Percentiles rank a stretch among this genome's conserved stretches.
These are phyloP conservation scores for Gasterosteus nipponicus DNA, from an alignment of 2,113 vertebrate species.

Conservation along the genomic window DNA sequence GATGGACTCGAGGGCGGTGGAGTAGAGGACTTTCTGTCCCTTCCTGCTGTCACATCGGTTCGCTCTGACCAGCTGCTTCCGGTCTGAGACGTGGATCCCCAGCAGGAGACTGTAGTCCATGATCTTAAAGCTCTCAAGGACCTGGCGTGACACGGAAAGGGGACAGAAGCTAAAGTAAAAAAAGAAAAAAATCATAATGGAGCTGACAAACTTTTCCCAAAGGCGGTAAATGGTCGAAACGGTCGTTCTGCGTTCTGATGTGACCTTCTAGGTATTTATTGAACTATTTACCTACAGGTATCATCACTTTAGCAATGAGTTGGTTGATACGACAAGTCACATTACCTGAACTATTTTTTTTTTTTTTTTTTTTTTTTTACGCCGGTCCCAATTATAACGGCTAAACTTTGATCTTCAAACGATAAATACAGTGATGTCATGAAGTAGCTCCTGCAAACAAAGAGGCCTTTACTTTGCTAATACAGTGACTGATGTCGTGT, in stretches of 20 bases:
- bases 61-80: constrained; percentile 80
- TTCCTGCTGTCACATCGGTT: constrained; percentile 85
- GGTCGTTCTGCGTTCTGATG: not conserved
- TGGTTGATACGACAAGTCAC: not conserved
- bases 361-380: too few relatives aligned
- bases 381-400: not conserved
- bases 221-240: not conserved
- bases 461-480: constrained; percentile 32
- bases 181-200: not conserved
- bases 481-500: not conserved
- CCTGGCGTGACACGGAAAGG: constrained; percentile 73
- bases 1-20: constrained; percentile 96
- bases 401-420: constrained; percentile 32
- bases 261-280: not conserved
- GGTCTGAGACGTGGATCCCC: constrained; percentile 89
- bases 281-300: not conserved
- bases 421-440: constrained; percentile 35
- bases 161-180: not conserved
- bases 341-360: not conserved
- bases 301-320: not conserved
- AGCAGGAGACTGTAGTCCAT: constrained; percentile 98
- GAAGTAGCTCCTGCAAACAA: constrained; percentile 47
- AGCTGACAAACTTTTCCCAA: not conserved
- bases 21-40: constrained; percentile 94
- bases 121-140: constrained; percentile 98